Conservation (phyloP, 2,797 vertebrate genomes). For the Adrianichthys oophorus region DNA sequence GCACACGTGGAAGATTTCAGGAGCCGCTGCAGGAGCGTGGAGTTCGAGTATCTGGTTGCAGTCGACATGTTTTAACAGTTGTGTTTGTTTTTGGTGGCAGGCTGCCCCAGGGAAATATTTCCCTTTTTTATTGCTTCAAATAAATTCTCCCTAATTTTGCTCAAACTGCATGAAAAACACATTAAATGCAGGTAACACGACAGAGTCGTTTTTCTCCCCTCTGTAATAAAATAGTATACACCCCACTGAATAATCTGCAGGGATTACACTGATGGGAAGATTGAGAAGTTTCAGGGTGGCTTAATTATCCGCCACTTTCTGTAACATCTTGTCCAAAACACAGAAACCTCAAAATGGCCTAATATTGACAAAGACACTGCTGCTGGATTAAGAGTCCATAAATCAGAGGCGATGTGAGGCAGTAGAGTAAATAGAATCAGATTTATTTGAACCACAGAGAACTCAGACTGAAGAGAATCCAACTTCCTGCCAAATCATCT, state of each 20-base stretch:
- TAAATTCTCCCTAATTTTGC: slow-evolving; percentile 73
- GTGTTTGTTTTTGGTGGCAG: slow-evolving; percentile 76
- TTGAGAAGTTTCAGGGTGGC: background rate
- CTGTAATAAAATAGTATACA: slow-evolving; percentile 29
- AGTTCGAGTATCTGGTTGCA: slow-evolving; percentile 64
- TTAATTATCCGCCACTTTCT: background rate
- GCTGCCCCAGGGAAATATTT: slow-evolving; percentile 70
- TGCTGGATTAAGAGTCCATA: too few species aligned
- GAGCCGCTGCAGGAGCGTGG: slow-evolving; percentile 39
- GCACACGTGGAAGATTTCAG: slow-evolving; percentile 44
- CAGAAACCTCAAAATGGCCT: too few species aligned
- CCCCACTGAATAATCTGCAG: slow-evolving; percentile 32
- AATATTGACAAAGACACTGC: too few species aligned
- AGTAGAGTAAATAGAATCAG: too few species aligned
- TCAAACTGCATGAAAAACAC: slow-evolving; percentile 73
- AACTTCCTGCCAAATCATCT: too few species aligned
- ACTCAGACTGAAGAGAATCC: too few species aligned
- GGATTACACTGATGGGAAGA: slow-evolving; percentile 16
- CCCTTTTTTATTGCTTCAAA: slow-evolving; percentile 75
- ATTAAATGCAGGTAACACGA: slow-evolving; percentile 30
- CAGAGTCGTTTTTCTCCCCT: slow-evolving; percentile 29
- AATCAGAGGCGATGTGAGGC: too few species aligned
- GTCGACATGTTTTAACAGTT: slow-evolving; percentile 77
- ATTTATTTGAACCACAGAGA: too few species aligned
- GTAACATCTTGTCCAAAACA: too few species aligned